Conservation (phyloP, 2,113 vertebrate species). For the Talpa occidentalis region DNA sequence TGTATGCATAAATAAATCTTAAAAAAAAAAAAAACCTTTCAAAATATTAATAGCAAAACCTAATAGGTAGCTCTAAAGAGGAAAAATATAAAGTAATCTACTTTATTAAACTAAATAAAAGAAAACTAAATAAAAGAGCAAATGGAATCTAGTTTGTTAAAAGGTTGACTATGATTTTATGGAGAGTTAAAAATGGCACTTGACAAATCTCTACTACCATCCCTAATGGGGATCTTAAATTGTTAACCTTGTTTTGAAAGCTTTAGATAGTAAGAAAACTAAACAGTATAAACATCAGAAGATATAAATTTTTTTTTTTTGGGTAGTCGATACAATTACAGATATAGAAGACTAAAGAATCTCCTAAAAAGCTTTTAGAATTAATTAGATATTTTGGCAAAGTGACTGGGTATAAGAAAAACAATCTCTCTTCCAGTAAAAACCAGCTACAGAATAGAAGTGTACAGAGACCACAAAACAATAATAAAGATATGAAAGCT, state of each 20-base stretch:
- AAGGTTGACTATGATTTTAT: background rate
- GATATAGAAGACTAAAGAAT: background rate
- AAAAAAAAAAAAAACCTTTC: too few species aligned
- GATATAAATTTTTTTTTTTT: background rate
- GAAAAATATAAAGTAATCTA: background rate
- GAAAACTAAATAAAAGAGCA: background rate
- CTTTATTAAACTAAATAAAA: background rate
- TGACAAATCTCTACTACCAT: background rate
- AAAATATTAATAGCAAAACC: background rate
- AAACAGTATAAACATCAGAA: constrained; percentile 33
- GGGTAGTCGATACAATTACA: background rate
- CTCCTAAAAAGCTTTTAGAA: constrained; percentile 15
- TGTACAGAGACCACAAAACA: background rate
- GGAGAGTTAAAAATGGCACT: constrained; percentile 27
- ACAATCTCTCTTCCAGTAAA: background rate
- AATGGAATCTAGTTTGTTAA: constrained; percentile 17
- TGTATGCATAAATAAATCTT: too few species aligned
- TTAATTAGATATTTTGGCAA: background rate
- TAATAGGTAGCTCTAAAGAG: background rate
- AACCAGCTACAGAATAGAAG: background rate
- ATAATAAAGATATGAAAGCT: background rate
- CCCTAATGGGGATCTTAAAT: background rate
- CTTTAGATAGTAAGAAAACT: background rate
- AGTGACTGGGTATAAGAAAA: background rate
- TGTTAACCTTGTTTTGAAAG: background rate